A percentile compares a stretch with the other conserved stretches of the same genome.
Conservation (phyloP, 2,888 invertebrate genomes). For the Amphipyra berbera region DNA sequence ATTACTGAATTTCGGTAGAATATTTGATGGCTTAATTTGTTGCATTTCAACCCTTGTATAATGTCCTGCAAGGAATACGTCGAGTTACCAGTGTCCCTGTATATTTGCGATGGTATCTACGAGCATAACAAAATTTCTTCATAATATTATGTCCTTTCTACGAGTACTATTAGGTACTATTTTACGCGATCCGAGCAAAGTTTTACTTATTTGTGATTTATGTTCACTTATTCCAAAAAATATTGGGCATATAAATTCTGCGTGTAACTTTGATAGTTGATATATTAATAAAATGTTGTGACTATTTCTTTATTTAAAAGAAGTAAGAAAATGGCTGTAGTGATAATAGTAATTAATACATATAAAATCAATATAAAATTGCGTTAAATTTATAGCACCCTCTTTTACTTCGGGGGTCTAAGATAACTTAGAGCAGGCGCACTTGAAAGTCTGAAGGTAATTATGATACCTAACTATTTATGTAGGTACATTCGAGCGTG, state of each 20-base stretch:
- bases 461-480: constrained; percentile 1
- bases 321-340: not conserved
- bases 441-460: constrained; percentile 1
- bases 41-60: too few species aligned
- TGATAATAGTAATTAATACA: constrained; percentile 1
- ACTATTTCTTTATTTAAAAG: constrained; percentile 13
- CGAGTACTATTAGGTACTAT: constrained; percentile 24
- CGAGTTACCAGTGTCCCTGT: too few species aligned
- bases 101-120: not conserved
- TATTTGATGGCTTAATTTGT: too few species aligned
- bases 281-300: too few species aligned
- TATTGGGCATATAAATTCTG: constrained; percentile 30
- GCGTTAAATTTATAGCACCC: too few species aligned
- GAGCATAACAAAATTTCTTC: constrained; percentile 11
- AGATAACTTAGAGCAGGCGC: constrained; percentile 4
- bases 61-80: too few species aligned
- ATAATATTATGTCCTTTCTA: constrained; percentile 15
- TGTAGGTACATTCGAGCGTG: too few species aligned
- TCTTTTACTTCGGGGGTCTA: not conserved
- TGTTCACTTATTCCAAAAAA: constrained; percentile 21
- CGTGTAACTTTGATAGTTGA: constrained; percentile 22
- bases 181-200: constrained; percentile 26
- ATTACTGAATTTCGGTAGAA: too few species aligned
- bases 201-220: constrained; percentile 36
- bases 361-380: too few species aligned